These are phyloP conservation scores for Aporophyla lueneburgensis DNA, from an alignment of 2,888 invertebrate genomes.

Conservation along the genomic window DNA sequence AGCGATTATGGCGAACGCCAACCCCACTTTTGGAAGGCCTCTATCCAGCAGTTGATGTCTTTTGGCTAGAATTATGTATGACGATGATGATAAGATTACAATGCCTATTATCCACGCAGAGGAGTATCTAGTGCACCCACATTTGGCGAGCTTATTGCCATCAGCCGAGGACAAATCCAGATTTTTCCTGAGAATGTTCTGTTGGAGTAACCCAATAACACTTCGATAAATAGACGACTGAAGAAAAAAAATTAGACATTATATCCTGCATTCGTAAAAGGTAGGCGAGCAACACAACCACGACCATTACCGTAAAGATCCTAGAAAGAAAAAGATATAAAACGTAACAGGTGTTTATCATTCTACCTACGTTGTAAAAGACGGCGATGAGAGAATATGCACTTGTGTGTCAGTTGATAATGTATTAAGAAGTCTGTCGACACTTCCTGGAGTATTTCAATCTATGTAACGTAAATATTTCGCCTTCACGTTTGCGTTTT, in stretches of 20 bases:
- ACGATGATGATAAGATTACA: too few species aligned
- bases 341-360: slow-evolving; percentile 57
- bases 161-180: too few species aligned
- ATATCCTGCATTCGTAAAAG: slow-evolving; percentile 22
- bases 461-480: slow-evolving; percentile 28
- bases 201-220: neutral
- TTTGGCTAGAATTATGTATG: too few species aligned
- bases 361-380: slow-evolving; percentile 33
- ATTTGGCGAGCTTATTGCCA: too few species aligned
- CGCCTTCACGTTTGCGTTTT: neutral
- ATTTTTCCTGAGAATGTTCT: neutral
- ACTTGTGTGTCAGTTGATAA: slow-evolving; percentile 35
- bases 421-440: slow-evolving; percentile 33
- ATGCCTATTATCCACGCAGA: too few species aligned
- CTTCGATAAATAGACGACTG: too few species aligned
- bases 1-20: too few species aligned
- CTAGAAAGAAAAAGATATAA: slow-evolving; percentile 41
- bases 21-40: too few species aligned
- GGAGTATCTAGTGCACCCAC: too few species aligned
- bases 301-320: slow-evolving; percentile 33
- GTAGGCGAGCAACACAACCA: slow-evolving; percentile 17
- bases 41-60: too few species aligned
- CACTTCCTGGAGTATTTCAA: slow-evolving; percentile 24
- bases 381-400: slow-evolving; percentile 40
- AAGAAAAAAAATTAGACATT: too few species aligned